These are phyloP conservation scores for Drosophila persimilis DNA, from an alignment of 1,140 invertebrate genomes.

Conservation along the genomic window DNA sequence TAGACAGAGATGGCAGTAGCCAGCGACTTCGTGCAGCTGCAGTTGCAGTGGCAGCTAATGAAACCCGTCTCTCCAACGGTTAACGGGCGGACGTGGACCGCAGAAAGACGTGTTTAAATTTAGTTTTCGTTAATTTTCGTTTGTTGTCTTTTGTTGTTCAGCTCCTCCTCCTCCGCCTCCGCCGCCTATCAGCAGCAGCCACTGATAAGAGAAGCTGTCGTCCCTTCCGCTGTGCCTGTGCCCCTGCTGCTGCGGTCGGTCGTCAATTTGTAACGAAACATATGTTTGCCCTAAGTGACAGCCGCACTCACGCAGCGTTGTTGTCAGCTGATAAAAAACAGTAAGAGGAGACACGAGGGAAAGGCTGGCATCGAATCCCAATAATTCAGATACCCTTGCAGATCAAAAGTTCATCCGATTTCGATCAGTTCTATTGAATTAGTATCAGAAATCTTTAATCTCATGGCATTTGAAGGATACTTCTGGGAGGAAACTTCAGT, in stretches of 20 bases:
- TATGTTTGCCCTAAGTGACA: slow-evolving; percentile 78
- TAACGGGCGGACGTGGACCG: slow-evolving; percentile 38
- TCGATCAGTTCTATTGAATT: too few species aligned
- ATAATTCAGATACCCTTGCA: too few species aligned
- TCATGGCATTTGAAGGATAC: too few species aligned
- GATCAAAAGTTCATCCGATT: too few species aligned
- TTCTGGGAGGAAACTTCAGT: too few species aligned
- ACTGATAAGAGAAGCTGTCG: slow-evolving; percentile 57
- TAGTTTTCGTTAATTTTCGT: slow-evolving; percentile 78
- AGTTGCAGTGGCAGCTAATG: slow-evolving; percentile 41
- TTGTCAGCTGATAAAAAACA: slow-evolving; percentile 56
- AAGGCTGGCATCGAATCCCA: too few species aligned
- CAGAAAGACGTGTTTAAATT: slow-evolving; percentile 79
- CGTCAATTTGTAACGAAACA: slow-evolving; percentile 78
- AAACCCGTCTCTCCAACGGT: slow-evolving; percentile 38
- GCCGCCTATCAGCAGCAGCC: slow-evolving; percentile 45
- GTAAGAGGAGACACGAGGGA: background rate
- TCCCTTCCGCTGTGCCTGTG: too few species aligned
- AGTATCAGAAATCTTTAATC: too few species aligned
- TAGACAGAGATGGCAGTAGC: slow-evolving; percentile 6
- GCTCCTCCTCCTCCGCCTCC: background rate
- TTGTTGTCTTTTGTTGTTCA: slow-evolving; percentile 56
- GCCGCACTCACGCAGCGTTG: slow-evolving; percentile 64
- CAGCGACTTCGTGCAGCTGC: background rate
- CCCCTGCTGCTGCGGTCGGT: slow-evolving; percentile 57